These are phyloP conservation scores for Hephaestus fuliginosus DNA, from an alignment of 2,797 vertebrate genomes.

Conservation along the genomic window DNA sequence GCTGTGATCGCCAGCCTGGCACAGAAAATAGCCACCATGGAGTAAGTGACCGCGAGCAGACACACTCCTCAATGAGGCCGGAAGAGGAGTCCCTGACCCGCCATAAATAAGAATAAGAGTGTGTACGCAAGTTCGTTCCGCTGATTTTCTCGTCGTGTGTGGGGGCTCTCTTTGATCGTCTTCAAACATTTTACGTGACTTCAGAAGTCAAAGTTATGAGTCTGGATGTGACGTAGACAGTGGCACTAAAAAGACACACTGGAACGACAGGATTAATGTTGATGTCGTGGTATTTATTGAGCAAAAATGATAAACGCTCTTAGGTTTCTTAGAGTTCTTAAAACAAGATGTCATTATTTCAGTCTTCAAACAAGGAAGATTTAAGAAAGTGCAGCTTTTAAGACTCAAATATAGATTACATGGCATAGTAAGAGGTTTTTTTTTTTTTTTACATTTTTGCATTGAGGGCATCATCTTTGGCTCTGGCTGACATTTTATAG, in stretches of 20 bases:
- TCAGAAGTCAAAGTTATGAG: conserved; percentile 8
- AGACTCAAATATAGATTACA: neutral
- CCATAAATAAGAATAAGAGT: conserved; percentile 71
- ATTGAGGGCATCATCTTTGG: neutral
- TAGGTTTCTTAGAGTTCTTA: neutral
- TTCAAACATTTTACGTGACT: conserved; percentile 24
- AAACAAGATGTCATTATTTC: too few relatives aligned
- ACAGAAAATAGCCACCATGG: conserved; percentile 92
- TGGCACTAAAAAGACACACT: neutral
- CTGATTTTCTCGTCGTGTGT: conserved; percentile 63
- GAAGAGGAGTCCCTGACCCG: conserved; percentile 69
- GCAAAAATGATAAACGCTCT: neutral
- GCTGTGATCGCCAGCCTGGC: conserved; percentile 93
- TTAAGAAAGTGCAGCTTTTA: neutral
- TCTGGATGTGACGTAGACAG: neutral
- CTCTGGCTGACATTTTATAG: neutral
- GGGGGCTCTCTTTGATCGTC: conserved; percentile 58
- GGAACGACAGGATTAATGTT: neutral
- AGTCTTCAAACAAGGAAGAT: neutral
- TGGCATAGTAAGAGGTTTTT: too few relatives aligned
- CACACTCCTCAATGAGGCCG: conserved; percentile 33
- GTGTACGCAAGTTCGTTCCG: conserved; percentile 65
- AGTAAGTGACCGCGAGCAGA: conserved; percentile 85
- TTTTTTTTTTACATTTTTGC: too few relatives aligned
- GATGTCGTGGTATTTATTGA: neutral